Evolutionary conservation across 1,140 invertebrate genomes (phyloP).

Genomic region (Listronotus bonariensis): DNA sequence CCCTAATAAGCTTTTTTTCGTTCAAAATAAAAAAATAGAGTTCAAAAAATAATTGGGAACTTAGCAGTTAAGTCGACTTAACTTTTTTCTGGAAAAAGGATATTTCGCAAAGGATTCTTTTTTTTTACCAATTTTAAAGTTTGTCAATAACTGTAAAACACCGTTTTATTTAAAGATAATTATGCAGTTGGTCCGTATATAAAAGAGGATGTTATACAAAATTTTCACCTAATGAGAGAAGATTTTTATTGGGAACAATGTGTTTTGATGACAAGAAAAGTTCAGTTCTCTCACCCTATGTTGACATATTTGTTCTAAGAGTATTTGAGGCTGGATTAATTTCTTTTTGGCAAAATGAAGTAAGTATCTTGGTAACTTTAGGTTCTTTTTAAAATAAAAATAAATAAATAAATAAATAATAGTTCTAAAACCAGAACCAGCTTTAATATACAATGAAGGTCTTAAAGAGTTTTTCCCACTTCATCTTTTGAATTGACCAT

Average conservation of each 20-base stretch:
- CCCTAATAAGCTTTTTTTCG: no score
- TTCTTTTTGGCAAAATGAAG: conserved; percentile 49
- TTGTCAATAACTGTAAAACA: no score
- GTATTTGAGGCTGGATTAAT: conserved; percentile 50
- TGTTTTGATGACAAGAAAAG: conserved; percentile 61
- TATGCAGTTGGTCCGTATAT: conserved; percentile 64
- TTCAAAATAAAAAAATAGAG: no score
- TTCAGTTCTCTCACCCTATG: conserved; percentile 54
- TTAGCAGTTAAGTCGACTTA: no score
- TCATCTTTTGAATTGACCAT: no score
- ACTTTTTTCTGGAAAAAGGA: no score
- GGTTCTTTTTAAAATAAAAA: background rate
- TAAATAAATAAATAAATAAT: background rate
- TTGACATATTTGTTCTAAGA: conserved; percentile 46
- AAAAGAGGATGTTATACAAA: conserved; percentile 57
- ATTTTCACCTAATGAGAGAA: conserved; percentile 60
- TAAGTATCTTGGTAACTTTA: conserved; percentile 11
- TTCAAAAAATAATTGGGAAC: no score
- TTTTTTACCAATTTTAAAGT: no score
- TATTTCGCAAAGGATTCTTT: no score
- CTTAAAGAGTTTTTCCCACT: no score
- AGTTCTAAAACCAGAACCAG: no score
- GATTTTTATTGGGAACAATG: conserved; percentile 64
- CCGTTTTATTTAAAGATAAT: conserved; percentile 38
- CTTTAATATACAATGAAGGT: no score